These are phyloP conservation scores for Lycophotia porphyrea DNA, from an alignment of 2,888 invertebrate species.

Conservation along the genomic window DNA sequence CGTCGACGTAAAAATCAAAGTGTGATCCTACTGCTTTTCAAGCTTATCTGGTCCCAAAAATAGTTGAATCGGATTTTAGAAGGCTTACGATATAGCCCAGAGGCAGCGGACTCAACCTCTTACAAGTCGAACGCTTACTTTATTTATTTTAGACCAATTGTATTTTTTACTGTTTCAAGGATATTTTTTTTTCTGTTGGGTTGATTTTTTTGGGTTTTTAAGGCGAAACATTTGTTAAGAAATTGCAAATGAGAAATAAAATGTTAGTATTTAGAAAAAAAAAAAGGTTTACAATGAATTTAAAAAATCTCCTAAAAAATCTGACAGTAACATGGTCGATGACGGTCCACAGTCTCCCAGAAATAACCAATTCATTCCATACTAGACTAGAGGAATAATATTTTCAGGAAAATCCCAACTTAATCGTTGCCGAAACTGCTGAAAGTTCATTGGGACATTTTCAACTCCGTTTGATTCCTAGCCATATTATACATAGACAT, in stretches of 20 bases:
- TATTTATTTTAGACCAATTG: slow-evolving; percentile 51
- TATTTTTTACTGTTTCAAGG: slow-evolving; percentile 24
- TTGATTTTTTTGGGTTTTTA: slow-evolving; percentile 21
- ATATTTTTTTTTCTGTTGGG: slow-evolving; percentile 8
- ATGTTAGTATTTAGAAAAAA: neutral
- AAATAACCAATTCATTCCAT: neutral
- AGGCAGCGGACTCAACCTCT: slow-evolving; percentile 47
- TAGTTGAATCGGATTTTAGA: slow-evolving; percentile 52
- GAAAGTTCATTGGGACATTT: neutral
- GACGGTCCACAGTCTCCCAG: neutral
- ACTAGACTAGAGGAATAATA: neutral
- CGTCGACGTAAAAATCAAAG: slow-evolving; percentile 28
- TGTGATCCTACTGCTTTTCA: slow-evolving; percentile 29
- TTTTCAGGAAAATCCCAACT: slow-evolving; percentile 1
- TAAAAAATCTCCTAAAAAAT: too few species aligned
- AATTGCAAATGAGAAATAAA: neutral
- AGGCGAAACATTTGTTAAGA: neutral
- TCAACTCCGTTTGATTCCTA: neutral
- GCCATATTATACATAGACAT: neutral
- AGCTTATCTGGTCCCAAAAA: slow-evolving; percentile 53
- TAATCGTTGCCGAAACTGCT: neutral
- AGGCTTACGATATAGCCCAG: slow-evolving; percentile 45
- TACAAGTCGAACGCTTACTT: slow-evolving; percentile 30
- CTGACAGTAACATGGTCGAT: neutral
- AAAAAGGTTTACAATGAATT: neutral